Conservation (phyloP, 2,797 vertebrate genomes). For the Dermochelys coriacea region DNA sequence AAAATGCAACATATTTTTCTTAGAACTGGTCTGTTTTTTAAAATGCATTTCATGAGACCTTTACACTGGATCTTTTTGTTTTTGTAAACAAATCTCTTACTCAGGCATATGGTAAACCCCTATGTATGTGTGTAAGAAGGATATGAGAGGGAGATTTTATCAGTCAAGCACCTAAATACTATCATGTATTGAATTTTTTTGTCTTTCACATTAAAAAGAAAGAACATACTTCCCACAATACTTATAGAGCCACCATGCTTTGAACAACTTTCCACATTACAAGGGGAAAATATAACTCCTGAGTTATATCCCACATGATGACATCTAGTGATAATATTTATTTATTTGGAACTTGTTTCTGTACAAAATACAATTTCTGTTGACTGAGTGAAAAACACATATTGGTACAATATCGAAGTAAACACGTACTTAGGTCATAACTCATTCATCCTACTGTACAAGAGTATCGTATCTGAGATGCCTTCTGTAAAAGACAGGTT, state of each 20-base stretch:
- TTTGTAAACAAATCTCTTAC: background rate
- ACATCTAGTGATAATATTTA: conserved; percentile 74
- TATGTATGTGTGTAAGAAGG: background rate
- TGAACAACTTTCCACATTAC: conserved; percentile 38
- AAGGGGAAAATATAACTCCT: conserved; percentile 58
- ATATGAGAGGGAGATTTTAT: background rate
- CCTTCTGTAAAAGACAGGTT: conserved; percentile 1
- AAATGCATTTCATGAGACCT: background rate
- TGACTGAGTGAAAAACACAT: conserved; percentile 38
- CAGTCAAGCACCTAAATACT: background rate
- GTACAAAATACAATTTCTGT: conserved; percentile 53
- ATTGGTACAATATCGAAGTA: conserved; percentile 7
- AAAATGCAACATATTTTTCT: background rate
- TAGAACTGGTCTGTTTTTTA: background rate
- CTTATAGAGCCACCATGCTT: background rate
- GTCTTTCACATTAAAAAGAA: background rate
- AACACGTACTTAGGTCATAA: conserved; percentile 26
- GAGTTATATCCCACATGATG: conserved; percentile 19
- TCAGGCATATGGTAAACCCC: background rate
- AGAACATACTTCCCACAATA: background rate
- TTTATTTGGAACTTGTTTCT: conserved; percentile 58
- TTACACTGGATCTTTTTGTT: background rate
- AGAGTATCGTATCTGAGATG: conserved; percentile 36
- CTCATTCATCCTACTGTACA: background rate
- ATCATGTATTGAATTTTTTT: background rate